Conservation (phyloP, 2,888 invertebrate species). For the Piscicola geometra region DNA sequence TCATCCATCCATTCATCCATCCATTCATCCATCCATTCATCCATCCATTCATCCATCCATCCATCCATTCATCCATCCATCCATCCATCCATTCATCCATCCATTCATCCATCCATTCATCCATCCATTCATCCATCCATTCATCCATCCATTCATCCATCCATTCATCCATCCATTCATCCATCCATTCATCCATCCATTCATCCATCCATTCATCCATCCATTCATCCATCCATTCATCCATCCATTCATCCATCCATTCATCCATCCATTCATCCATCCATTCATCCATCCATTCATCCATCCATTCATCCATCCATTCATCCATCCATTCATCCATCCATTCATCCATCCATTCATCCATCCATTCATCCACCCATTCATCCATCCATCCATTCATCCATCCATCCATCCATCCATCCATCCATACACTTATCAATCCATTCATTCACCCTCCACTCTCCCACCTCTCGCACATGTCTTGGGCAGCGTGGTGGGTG, state of each 20-base stretch:
- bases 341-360: slow-evolving; percentile 2
- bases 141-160: too few species aligned
- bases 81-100: too few species aligned
- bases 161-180: too few species aligned
- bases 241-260: neutral
- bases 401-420: neutral
- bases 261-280: too few species aligned
- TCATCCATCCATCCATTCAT: slow-evolving; percentile 8
- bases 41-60: too few species aligned
- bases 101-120: too few species aligned
- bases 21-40: too few species aligned
- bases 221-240: neutral
- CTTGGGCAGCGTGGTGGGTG: slow-evolving; percentile 42
- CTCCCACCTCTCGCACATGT: slow-evolving; percentile 38
- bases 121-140: too few species aligned
- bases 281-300: neutral
- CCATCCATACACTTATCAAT: neutral
- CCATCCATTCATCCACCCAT: neutral
- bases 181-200: too few species aligned
- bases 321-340: neutral
- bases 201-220: too few species aligned
- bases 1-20: too few species aligned
- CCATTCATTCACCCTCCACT: neutral
- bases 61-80: too few species aligned
- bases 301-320: neutral